A percentile compares a stretch with the other conserved stretches of the same genome.
These are phyloP conservation scores for Argentina silus DNA, from an alignment of 2,797 vertebrate genomes.

Conservation along the genomic window DNA sequence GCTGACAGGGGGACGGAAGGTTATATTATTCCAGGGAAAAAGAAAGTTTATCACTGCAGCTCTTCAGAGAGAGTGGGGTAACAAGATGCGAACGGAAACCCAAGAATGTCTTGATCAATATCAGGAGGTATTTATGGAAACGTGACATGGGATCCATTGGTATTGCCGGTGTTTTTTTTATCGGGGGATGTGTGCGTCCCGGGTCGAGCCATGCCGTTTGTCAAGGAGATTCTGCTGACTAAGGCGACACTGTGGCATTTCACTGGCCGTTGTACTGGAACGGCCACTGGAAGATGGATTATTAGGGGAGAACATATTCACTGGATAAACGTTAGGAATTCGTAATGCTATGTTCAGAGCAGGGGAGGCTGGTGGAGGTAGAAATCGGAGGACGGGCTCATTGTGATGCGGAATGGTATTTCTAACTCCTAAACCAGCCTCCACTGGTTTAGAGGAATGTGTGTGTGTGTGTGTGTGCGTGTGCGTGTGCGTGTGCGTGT, in stretches of 20 bases:
- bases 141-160: constrained; percentile 50
- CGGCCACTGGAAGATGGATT: not conserved
- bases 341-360: no score
- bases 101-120: constrained; percentile 70
- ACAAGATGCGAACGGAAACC: constrained; percentile 64
- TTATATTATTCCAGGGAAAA: constrained; percentile 29
- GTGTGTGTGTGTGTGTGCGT: no score
- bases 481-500: no score
- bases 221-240: constrained; percentile 42
- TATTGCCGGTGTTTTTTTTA: constrained; percentile 50
- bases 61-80: constrained; percentile 31
- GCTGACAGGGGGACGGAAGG: constrained; percentile 38
- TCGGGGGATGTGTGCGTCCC: constrained; percentile 30
- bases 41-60: constrained; percentile 46
- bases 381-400: no score
- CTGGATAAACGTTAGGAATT: not conserved
- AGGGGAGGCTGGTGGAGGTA: no score
- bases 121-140: constrained; percentile 67
- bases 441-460: no score
- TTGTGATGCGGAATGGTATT: no score
- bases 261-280: constrained; percentile 17
- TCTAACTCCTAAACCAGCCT: no score
- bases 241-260: constrained; percentile 31
- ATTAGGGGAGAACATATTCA: not conserved
- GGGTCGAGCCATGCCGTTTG: constrained; percentile 40